Evolutionary conservation across 2,797 vertebrate genomes (phyloP).

Genomic region (Acrossocheilus fasciatus): DNA sequence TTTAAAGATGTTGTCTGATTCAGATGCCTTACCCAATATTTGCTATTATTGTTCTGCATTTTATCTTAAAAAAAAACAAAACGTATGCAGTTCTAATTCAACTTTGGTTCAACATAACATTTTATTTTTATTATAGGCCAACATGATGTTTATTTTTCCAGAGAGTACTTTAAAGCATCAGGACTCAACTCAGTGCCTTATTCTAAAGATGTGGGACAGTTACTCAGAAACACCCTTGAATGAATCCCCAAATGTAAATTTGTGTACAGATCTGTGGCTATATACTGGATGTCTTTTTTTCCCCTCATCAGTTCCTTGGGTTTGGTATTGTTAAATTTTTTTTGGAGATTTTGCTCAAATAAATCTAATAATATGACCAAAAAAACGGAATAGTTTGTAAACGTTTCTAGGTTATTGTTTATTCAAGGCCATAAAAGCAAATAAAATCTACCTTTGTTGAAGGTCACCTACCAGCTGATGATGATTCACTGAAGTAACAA

Average conservation of each 20-base stretch:
- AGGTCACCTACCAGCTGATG: neutral
- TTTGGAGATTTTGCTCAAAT: neutral
- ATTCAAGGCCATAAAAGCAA: neutral
- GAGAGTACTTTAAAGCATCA: conserved; percentile 1
- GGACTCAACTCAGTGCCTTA: conserved; percentile 24
- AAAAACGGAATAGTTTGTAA: neutral
- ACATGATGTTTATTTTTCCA: neutral
- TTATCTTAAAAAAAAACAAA: neutral
- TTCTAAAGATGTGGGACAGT: neutral
- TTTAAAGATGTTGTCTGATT: neutral
- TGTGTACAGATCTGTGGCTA: conserved; percentile 2
- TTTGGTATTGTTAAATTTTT: neutral
- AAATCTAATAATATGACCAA: neutral
- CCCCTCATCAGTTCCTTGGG: neutral
- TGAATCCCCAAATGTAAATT: neutral
- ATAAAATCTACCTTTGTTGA: neutral
- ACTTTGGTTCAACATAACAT: neutral
- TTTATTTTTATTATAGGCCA: neutral
- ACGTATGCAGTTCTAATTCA: neutral
- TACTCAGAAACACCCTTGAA: neutral
- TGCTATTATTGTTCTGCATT: neutral
- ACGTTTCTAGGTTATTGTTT: neutral
- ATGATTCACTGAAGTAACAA: conserved; percentile 4
- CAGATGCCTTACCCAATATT: neutral
- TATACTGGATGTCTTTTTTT: too few relatives aligned